Conservation (phyloP, 2,888 invertebrate genomes). For the Diplolepis rosae region DNA sequence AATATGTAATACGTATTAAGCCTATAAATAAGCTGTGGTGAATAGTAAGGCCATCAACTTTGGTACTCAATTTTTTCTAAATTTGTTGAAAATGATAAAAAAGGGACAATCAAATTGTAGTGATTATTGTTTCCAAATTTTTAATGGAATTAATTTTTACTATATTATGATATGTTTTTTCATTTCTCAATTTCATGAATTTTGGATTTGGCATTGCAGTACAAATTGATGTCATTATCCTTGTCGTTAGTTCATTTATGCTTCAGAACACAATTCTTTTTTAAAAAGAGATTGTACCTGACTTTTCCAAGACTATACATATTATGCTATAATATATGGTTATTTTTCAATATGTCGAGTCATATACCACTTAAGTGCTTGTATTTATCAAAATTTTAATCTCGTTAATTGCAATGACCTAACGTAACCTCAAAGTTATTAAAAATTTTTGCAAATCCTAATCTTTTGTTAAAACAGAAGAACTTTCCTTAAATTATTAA, state of each 20-base stretch:
- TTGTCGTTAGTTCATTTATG: constrained; percentile 7
- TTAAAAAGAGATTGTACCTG: not conserved
- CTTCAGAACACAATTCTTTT: not conserved
- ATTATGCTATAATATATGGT: not conserved
- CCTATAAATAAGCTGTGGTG: not conserved
- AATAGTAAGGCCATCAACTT: constrained; percentile 29
- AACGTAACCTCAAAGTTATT: not conserved
- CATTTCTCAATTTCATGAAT: constrained; percentile 12
- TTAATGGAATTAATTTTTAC: not conserved
- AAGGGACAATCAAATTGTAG: not conserved
- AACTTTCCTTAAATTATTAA: too few relatives aligned
- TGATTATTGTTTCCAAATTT: not conserved
- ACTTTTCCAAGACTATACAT: constrained; percentile 1
- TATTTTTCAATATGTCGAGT: not conserved
- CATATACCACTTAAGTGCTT: not conserved
- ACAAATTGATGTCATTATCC: not conserved
- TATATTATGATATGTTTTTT: too few relatives aligned
- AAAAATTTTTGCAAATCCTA: not conserved
- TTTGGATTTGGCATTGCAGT: not conserved
- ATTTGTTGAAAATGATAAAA: not conserved
- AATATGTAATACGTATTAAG: too few relatives aligned
- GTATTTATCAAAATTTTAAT: not conserved
- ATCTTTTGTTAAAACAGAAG: too few relatives aligned
- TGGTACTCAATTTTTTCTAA: not conserved
- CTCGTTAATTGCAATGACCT: not conserved